Percentiles rank a stretch among this genome's conserved stretches.
Evolutionary conservation across 2,888 invertebrate genomes (phyloP).

Genomic region (Mythimna lalbum): DNA sequence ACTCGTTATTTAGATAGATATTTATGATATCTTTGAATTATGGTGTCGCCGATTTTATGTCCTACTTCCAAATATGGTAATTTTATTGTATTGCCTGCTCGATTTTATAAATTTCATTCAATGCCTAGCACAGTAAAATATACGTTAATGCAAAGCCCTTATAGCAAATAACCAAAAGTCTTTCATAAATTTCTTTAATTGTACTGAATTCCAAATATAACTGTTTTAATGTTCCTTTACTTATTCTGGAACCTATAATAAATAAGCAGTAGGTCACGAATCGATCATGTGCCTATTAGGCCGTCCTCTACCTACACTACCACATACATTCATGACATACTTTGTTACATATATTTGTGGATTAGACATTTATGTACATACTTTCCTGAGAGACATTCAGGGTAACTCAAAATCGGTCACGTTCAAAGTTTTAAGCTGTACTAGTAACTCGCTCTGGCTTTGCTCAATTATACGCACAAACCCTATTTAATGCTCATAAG

Average conservation of each 20-base stretch:
- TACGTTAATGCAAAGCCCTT: background rate
- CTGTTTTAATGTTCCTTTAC: background rate
- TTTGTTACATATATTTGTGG: background rate
- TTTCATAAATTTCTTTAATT: too few species aligned
- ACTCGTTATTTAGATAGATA: conserved; percentile 6
- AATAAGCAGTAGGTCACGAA: background rate
- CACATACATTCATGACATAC: background rate
- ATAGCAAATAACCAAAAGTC: background rate
- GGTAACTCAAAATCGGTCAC: background rate
- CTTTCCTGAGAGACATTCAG: background rate
- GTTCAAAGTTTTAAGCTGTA: too few species aligned
- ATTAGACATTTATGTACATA: background rate
- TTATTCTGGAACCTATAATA: background rate
- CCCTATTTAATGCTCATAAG: too few species aligned
- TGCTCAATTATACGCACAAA: too few species aligned
- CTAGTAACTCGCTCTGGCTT: too few species aligned
- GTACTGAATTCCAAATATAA: too few species aligned
- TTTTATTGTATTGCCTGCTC: conserved; percentile 12
- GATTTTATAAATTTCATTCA: background rate
- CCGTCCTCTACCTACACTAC: background rate
- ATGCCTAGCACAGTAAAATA: background rate
- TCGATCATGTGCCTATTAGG: background rate
- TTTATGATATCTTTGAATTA: conserved; percentile 6
- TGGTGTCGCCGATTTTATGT: conserved; percentile 7
- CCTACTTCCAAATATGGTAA: conserved; percentile 19